Percentiles rank a stretch among this genome's conserved stretches.
These are phyloP conservation scores for Fistularia commersonii DNA, from an alignment of 2,797 vertebrate genomes.

Conservation along the genomic window DNA sequence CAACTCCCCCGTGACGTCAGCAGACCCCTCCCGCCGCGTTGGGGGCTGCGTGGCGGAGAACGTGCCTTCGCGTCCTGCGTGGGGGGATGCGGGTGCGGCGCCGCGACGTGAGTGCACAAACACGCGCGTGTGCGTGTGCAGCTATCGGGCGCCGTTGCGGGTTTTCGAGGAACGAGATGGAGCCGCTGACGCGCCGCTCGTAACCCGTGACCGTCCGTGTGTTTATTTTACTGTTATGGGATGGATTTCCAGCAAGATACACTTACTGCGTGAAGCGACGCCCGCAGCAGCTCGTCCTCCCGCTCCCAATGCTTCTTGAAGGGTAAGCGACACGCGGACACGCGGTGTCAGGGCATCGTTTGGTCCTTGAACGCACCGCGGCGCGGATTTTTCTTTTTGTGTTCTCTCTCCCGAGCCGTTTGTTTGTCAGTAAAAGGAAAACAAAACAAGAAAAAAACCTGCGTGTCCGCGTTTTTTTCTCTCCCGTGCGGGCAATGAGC, in stretches of 20 bases:
- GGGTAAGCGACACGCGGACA: conserved; percentile 38
- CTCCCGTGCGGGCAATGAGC: background rate
- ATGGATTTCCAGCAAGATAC: conserved; percentile 24
- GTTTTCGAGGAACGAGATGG: conserved; percentile 28
- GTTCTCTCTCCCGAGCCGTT: too few relatives aligned
- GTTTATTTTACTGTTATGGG: conserved; percentile 15
- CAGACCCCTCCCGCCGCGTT: conserved; percentile 52
- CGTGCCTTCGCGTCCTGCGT: conserved; percentile 39
- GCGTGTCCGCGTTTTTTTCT: too few relatives aligned
- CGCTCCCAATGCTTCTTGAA: conserved; percentile 58
- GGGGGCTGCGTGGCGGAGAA: conserved; percentile 41
- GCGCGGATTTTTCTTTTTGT: conserved; percentile 1
- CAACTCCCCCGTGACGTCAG: conserved; percentile 57
- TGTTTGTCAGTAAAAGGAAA: conserved; percentile 12
- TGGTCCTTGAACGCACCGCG: background rate
- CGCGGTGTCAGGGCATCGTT: conserved; percentile 9
- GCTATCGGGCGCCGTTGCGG: conserved; percentile 4
- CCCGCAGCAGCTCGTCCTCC: background rate
- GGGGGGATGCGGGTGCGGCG: background rate
- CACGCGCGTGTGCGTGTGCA: conserved; percentile 10
- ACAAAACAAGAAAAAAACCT: background rate
- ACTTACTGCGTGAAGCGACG: background rate
- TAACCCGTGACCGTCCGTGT: conserved; percentile 7
- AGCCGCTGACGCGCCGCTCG: conserved; percentile 10
- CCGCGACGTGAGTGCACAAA: conserved; percentile 1